Evolutionary conservation across 2,113 vertebrate species (phyloP).

Genomic region (Miniopterus natalensis): DNA sequence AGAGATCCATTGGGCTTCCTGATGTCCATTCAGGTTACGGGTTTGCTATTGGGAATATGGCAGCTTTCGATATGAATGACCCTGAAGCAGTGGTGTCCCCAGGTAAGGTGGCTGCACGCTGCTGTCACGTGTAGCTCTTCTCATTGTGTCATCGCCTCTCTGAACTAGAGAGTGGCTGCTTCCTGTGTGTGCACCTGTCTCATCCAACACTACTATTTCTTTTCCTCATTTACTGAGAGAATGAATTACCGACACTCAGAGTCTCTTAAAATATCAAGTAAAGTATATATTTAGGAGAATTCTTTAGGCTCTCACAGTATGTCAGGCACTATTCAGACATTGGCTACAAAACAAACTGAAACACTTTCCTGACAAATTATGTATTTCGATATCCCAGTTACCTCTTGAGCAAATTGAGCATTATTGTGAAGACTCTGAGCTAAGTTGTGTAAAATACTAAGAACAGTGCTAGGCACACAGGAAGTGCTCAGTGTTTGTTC

Average conservation of each 20-base stretch:
- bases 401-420: background rate
- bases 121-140: background rate
- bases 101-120: slow-evolving; percentile 85
- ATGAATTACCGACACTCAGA: background rate
- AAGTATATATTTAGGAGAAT: background rate
- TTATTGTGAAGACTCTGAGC: background rate
- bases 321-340: background rate
- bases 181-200: background rate
- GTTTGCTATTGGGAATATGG: slow-evolving; percentile 99
- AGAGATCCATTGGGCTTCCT: slow-evolving; percentile 97
- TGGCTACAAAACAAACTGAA: background rate
- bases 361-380: background rate
- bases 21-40: slow-evolving; percentile 99
- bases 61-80: slow-evolving; percentile 97
- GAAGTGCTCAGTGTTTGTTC: background rate
- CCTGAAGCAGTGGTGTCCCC: slow-evolving; percentile 96
- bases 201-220: background rate
- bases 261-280: background rate
- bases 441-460: background rate
- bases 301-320: background rate
- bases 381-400: background rate
- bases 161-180: background rate
- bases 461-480: background rate
- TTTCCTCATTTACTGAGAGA: background rate
- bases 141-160: background rate